Base-by-base conservation (phyloP, 2,888 invertebrate genomes). In the Papilio demoleus region DNA sequence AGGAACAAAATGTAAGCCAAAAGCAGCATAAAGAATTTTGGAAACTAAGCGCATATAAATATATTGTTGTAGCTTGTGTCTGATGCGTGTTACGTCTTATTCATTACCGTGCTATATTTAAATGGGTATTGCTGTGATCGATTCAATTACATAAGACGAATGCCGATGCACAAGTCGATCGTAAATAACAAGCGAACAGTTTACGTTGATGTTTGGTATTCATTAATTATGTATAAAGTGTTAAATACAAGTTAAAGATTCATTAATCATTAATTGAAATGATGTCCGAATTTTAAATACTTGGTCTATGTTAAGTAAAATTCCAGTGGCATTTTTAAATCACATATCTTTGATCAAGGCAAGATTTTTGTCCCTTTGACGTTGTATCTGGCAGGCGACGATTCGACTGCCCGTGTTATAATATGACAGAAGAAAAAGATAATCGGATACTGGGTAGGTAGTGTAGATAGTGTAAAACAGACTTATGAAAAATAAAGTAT, bases 201-300 rank as follows among this genome's bases (percentile, higher is more conserved):
- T 12, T 64, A 64, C 67, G 70, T 72, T 68, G 58, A 65, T 50
- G 71, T 70, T 63, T 58, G 50, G 67, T 69, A 61, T 67, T 63
- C 65, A 34, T 66, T 45, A 64, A 70, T 68, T 31, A 65, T 65
- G 67, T 73, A 74, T 74, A 72, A 74, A 75, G 71, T 53, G 14
- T 24, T 71, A 73, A 70, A 67, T 70, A 70, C 72, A 73, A 75
- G 74, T 70, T 67, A 34, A 27, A 65, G 61, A 45, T 69, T 72
- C 59, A 73, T 67, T 66, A 61, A 58, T 45, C 63, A 53, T 47
- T 40, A 14, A 38, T 50, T 17, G 47, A 59, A 19, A 47, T n/a
- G n/a, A n/a, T n/a, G n/a, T n/a, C n/a, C n/a, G n/a, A n/a, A n/a
- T n/a, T n/a, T n/a, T n/a, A n/a, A n/a, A n/a, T n/a, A n/a, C n/a